phyloP scores from a whole-genome alignment of 64 coral and sea anemone species.

The Montipora foliosa region DNA sequence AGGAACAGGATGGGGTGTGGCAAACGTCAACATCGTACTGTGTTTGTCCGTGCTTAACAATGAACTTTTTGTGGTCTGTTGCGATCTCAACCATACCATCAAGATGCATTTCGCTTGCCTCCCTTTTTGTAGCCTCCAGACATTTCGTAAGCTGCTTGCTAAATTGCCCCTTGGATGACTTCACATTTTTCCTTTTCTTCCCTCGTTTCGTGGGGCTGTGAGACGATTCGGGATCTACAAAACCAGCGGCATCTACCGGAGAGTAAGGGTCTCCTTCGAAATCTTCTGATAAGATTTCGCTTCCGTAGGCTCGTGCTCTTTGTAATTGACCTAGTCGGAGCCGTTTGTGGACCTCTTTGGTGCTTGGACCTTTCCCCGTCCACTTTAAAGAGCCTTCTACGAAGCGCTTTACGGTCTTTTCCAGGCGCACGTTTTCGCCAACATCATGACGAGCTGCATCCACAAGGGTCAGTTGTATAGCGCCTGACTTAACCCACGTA shows the following conservation, averaged over 20 bases:
- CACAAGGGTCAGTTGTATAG: not conserved
- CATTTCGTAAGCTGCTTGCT: not conserved
- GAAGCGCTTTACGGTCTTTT: not conserved
- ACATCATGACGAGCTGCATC: conserved; percentile 32
- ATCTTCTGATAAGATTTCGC: conserved; percentile 9
- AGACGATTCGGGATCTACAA: not conserved
- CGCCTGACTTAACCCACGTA: too few relatives aligned
- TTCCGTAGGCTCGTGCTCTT: conserved; percentile 16
- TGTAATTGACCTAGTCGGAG: not conserved
- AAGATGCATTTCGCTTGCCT: not conserved
- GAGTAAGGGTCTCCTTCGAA: conserved; percentile 30
- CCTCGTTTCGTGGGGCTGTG: not conserved
- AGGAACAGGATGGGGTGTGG: not conserved
- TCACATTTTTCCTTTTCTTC: not conserved
- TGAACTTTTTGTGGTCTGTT: not conserved
- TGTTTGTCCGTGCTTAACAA: not conserved
- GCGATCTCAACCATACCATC: not conserved
- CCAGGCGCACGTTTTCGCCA: not conserved
- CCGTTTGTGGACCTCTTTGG: too few relatives aligned
- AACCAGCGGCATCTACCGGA: not conserved
- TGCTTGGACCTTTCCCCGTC: too few relatives aligned
- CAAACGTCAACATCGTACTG: not conserved
- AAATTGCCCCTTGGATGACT: not conserved
- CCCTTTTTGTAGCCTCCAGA: not conserved
- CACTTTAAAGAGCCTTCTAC: not conserved